A percentile compares a stretch with the other conserved stretches of the same genome.
phyloP scores from a whole-genome alignment of 2,797 vertebrate genomes.

The Lepidocolaptes lacrymiger region DNA sequence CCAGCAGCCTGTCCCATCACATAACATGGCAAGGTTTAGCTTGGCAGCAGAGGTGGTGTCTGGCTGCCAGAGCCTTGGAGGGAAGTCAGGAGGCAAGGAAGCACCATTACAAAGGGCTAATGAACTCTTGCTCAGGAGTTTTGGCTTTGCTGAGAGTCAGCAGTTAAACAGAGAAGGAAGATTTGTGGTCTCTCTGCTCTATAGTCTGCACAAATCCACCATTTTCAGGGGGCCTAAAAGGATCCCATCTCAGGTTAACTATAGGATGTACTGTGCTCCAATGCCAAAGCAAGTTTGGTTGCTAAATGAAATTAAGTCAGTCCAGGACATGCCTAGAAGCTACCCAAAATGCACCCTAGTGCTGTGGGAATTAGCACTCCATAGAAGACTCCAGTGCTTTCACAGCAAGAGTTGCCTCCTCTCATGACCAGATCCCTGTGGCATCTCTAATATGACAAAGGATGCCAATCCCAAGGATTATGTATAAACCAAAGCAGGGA shows the following conservation, averaged over 20 bases:
- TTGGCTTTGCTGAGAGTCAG: not conserved
- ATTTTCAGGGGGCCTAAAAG: not conserved
- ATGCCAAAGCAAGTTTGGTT: not conserved
- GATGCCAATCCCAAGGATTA: not conserved
- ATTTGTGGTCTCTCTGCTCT: not conserved
- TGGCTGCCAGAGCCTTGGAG: constrained; percentile 17
- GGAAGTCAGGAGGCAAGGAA: not conserved
- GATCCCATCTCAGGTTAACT: not conserved
- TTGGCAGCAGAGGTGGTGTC: constrained; percentile 15
- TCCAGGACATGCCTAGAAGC: not conserved
- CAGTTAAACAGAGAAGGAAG: not conserved
- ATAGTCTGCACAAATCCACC: not conserved
- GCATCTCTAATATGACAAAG: not conserved
- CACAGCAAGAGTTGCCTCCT: not conserved
- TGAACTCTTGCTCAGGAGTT: not conserved
- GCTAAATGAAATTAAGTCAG: not conserved
- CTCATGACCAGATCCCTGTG: not conserved
- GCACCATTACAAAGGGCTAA: not conserved
- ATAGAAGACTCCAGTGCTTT: not conserved
- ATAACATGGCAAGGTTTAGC: constrained; percentile 43
- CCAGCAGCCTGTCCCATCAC: not conserved
- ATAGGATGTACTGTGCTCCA: not conserved
- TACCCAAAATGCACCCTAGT: not conserved
- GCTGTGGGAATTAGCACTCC: not conserved
- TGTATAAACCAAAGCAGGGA: not conserved